These are phyloP conservation scores for Pseudochirops corinnae DNA, from an alignment of 2,797 vertebrate genomes.

Conservation along the genomic window DNA sequence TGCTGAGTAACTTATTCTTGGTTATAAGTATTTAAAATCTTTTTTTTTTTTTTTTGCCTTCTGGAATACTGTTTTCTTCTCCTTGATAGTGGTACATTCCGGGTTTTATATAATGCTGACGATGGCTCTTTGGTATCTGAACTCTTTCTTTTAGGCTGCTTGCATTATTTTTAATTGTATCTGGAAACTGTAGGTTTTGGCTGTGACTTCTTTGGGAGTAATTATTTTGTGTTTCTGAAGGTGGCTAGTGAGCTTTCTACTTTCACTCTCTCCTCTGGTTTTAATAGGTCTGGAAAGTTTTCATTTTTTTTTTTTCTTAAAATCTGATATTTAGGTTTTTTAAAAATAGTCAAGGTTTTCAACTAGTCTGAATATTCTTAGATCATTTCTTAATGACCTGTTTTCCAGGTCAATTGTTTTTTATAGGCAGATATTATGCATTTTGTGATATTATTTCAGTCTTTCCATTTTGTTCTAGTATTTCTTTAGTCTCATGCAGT, in stretches of 20 bases:
- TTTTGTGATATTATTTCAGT: not conserved
- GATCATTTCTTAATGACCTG: not conserved
- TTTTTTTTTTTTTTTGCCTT: not conserved
- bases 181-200: not conserved
- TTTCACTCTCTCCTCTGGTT: not conserved
- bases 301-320: not conserved
- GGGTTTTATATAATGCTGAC: not conserved
- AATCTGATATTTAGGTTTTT: not conserved
- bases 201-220: not conserved
- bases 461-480: not conserved
- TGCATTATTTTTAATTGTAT: not conserved
- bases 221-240: not conserved
- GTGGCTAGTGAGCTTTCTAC: not conserved
- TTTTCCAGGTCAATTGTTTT: not conserved
- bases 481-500: not conserved
- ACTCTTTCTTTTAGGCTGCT: not conserved
- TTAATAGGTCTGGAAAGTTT: not conserved
- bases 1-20: not conserved
- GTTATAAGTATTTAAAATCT: not conserved
- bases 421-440: not conserved
- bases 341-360: not conserved
- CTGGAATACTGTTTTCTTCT: not conserved
- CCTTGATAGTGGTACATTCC: not conserved
- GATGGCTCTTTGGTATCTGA: not conserved
- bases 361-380: not conserved